Evolutionary conservation across 2,113 vertebrate genomes (phyloP), one percentile per base, ranked within the genome.

Genomic region (Cyanoramphus novaezelandiae): DNA sequence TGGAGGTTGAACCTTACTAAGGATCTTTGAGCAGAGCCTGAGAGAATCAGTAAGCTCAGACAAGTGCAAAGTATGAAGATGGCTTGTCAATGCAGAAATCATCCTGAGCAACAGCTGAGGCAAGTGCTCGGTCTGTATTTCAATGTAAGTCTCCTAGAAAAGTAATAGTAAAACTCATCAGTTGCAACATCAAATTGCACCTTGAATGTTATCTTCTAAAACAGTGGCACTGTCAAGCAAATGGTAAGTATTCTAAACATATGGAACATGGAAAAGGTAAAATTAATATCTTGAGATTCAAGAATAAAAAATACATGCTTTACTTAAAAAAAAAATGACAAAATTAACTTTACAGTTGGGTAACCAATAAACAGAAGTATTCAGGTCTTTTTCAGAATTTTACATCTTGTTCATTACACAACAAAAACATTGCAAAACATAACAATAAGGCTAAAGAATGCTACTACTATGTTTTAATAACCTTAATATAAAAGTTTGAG

Each of bases 71-170:
- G 98, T 97, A 83, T 98, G 99, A 65, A 99, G 98, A 90, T 99
- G 98, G 93, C 98, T 98, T 2, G 99, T 99, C 91, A 99, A 94
- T 0, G 99, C 99, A 43, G 99, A 99, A 88, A 99, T 97, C 99
- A 99, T 99, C 82, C 99, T 98, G 95, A 99, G 96, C 82, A 99
- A 97, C 95, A 99, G 97, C 97, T 99, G 99, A 80, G 99, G 99
- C 90, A 99, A 98, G 80, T 99, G 99, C 96, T 99, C 99, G 18
- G 99, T 99, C 97, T 99, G 99, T 97, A 99, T 99, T 98, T 99
- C 99, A 92, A 99, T 99, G 55, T 99, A 99, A 4, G 99, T 99
- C 95, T 99, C 99, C 99, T 99, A 95, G 64, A 19, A 95, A 93
- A 90, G 90, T 92, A 76, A 95, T 35, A 94, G 86, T 18, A 65